phyloP scores from a whole-genome alignment of 2,113 vertebrate species.

The Nibea coibor region DNA sequence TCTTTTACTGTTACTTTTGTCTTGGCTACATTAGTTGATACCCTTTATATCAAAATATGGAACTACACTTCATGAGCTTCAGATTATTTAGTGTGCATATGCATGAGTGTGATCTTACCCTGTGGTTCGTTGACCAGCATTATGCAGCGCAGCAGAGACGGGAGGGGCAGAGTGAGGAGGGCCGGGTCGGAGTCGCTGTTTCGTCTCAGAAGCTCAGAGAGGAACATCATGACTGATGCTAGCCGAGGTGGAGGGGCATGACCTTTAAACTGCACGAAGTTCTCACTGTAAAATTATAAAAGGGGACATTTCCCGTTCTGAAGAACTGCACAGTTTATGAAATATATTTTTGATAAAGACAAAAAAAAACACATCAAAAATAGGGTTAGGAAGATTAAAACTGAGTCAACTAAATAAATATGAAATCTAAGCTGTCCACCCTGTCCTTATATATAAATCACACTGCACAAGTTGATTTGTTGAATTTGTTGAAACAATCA shows the following conservation, averaged over 20 bases:
- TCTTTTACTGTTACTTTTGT: background rate
- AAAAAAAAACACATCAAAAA: background rate
- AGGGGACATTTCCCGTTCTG: background rate
- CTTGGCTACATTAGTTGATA: background rate
- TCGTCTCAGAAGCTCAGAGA: slow-evolving; percentile 87
- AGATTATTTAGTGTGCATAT: background rate
- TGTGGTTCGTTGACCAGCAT: slow-evolving; percentile 91
- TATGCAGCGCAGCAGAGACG: slow-evolving; percentile 88
- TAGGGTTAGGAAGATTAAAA: background rate
- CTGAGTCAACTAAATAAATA: background rate
- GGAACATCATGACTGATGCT: slow-evolving; percentile 86
- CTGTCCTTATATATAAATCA: background rate
- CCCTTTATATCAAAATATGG: background rate
- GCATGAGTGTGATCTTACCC: slow-evolving; percentile 82
- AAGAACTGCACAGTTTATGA: background rate
- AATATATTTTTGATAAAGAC: background rate
- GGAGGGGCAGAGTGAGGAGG: slow-evolving; percentile 85
- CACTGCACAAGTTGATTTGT: background rate
- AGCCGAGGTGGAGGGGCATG: slow-evolving; percentile 88
- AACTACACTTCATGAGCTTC: background rate
- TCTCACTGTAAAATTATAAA: slow-evolving; percentile 81
- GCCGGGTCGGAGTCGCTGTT: slow-evolving; percentile 78
- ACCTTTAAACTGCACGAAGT: slow-evolving; percentile 91
- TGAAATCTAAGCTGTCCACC: background rate
- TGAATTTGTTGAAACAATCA: background rate